Conservation (phyloP, 2,113 vertebrate genomes). For the Forbesichthys papilliferus region DNA sequence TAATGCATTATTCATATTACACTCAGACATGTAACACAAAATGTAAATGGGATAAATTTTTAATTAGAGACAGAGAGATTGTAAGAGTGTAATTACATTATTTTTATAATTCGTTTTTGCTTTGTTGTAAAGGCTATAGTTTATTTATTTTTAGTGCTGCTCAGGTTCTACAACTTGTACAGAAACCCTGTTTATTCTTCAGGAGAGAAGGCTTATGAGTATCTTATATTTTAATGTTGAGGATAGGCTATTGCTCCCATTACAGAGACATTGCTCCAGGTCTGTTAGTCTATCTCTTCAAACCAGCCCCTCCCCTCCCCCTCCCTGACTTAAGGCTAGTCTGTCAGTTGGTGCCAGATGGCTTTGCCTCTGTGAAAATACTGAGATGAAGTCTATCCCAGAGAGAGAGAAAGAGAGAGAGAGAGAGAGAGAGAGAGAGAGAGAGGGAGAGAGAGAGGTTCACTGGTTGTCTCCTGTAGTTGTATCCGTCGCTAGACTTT, state of each 20-base stretch:
- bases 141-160: too few relatives aligned
- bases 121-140: too few relatives aligned
- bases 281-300: conserved; percentile 54
- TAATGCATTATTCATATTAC: conserved; percentile 4
- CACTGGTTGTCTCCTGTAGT: background rate
- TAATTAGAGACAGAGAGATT: background rate
- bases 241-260: conserved; percentile 63
- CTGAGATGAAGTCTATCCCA: conserved; percentile 57
- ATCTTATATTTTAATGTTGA: conserved; percentile 45
- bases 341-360: conserved; percentile 71
- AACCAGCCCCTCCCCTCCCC: conserved; percentile 15
- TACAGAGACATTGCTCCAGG: conserved; percentile 38
- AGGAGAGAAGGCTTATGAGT: background rate
- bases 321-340: conserved; percentile 42
- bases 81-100: background rate
- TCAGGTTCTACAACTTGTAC: conserved; percentile 1
- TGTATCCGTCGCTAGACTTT: conserved; percentile 28
- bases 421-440: conserved; percentile 17
- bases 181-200: conserved; percentile 7
- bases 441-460: conserved; percentile 16
- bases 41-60: background rate
- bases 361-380: conserved; percentile 57
- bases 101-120: too few relatives aligned
- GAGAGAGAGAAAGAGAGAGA: conserved; percentile 12
- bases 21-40: background rate